A percentile compares a stretch with the other conserved stretches of the same genome.
Evolutionary conservation across 2,113 vertebrate species (phyloP).

Genomic region (Glareola pratincola): DNA sequence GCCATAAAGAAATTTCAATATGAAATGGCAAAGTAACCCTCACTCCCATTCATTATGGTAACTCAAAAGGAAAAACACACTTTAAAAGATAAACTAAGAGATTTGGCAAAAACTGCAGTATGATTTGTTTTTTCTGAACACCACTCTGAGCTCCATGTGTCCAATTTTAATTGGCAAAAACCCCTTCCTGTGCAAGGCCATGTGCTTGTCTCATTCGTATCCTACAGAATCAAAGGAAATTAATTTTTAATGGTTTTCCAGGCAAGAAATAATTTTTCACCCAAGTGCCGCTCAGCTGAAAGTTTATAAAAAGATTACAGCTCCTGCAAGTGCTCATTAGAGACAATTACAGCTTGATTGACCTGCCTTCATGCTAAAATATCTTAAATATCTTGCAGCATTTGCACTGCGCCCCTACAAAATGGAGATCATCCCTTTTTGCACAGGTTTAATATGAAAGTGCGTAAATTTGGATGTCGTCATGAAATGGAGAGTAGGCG

Average conservation of each 20-base stretch:
- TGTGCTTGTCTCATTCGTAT: background rate
- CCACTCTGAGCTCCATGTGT: background rate
- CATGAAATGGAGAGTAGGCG: background rate
- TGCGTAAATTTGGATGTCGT: background rate
- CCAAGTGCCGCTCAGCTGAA: background rate
- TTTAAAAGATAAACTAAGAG: background rate
- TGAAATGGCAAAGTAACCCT: background rate
- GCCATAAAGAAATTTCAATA: background rate
- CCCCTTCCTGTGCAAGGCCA: background rate
- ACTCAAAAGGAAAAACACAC: background rate
- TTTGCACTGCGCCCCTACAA: background rate
- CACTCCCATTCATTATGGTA: rapidly evolving
- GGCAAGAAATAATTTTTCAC: constrained; percentile 6
- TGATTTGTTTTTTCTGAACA: background rate
- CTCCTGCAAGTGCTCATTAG: constrained; percentile 22
- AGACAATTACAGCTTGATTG: constrained; percentile 13
- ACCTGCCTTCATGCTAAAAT: background rate
- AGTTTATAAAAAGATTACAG: constrained; percentile 13
- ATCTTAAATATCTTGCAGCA: background rate
- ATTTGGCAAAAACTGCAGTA: background rate
- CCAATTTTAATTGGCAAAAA: constrained; percentile 5
- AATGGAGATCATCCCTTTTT: background rate
- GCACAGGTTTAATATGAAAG: background rate
- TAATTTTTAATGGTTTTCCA: constrained; percentile 30
- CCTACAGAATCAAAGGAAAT: constrained; percentile 11